Percentiles rank a stretch among this genome's conserved stretches.
Conservation (phyloP, 2,797 vertebrate species). For the Mormyrops boulengeri region DNA sequence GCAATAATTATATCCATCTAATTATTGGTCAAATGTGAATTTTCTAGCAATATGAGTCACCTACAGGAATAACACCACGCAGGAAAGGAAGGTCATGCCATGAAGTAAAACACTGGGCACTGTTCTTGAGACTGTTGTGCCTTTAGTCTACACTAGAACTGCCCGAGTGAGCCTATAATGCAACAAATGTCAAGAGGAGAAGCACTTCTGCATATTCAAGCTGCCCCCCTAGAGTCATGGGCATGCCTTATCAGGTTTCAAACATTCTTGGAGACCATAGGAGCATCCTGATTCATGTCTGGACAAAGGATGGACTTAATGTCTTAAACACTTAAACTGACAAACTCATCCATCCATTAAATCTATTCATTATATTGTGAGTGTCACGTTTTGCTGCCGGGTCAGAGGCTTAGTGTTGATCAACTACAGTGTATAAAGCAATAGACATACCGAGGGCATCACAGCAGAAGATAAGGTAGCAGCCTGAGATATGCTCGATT, state of each 20-base stretch:
- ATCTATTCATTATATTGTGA: background rate
- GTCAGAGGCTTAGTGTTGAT: background rate
- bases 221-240: background rate
- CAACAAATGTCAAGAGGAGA: background rate
- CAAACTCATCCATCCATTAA: background rate
- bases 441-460: background rate
- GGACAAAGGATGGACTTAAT: background rate
- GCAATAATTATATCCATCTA: background rate
- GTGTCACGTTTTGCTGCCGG: background rate
- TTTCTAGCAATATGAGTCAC: constrained; percentile 3
- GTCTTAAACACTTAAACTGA: background rate
- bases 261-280: background rate
- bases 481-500: background rate
- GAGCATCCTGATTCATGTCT: background rate
- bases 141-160: background rate
- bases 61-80: background rate
- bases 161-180: background rate
- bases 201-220: background rate
- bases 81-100: background rate
- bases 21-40: constrained; percentile 4
- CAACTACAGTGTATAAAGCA: background rate
- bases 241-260: background rate
- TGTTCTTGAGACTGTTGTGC: background rate
- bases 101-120: background rate
- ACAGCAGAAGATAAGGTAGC: background rate